A percentile compares a stretch with the other conserved stretches of the same genome.
Conservation (phyloP, 2,888 invertebrate species). For the Pseudeuparius sepicola region DNA sequence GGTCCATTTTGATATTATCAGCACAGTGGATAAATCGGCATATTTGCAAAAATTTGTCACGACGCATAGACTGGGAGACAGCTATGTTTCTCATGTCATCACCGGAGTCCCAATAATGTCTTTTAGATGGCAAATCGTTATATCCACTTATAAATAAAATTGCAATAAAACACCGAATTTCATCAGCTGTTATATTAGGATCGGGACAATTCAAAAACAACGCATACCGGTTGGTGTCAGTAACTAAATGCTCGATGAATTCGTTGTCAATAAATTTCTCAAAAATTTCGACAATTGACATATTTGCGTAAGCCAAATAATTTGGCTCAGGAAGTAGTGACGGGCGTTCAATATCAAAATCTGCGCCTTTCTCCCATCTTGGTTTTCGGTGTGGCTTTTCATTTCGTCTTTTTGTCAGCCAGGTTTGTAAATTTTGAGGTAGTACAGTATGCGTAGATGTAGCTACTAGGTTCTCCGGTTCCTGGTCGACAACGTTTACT, state of each 20-base stretch:
- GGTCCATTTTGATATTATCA: conserved; percentile 22
- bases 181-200: conserved; percentile 16
- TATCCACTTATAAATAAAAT: conserved; percentile 24
- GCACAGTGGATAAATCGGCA: conserved; percentile 24
- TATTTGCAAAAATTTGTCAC: conserved; percentile 23
- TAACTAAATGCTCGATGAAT: conserved; percentile 12
- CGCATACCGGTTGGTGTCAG: conserved; percentile 16
- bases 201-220: conserved; percentile 13
- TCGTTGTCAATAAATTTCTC: conserved; percentile 16
- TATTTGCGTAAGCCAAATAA: no score
- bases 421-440: no score
- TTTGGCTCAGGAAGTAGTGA: no score
- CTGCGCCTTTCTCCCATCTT: no score
- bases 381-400: no score
- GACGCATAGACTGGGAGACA: conserved; percentile 21
- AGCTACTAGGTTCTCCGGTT: neutral
- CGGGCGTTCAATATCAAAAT: no score
- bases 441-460: neutral
- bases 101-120: conserved; percentile 21
- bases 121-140: conserved; percentile 18
- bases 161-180: conserved; percentile 20
- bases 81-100: conserved; percentile 20
- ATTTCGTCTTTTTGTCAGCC: no score
- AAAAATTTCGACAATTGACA: conserved; percentile 13
- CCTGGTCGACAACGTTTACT: neutral